Evolutionary conservation across 1,140 invertebrate species (phyloP).

Genomic region (Diachasmimorpha longicaudata): DNA sequence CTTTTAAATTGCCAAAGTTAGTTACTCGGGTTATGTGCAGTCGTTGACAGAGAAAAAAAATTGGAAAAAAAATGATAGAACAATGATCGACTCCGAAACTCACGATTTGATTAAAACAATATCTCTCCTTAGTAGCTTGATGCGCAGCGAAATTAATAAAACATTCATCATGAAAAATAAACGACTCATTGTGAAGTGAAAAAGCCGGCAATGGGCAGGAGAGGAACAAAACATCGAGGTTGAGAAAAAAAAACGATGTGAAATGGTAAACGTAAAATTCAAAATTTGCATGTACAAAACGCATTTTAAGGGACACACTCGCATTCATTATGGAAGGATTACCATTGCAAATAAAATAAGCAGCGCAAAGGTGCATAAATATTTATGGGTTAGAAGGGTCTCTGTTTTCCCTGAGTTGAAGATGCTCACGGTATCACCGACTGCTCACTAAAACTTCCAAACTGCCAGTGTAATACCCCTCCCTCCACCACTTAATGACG

Average conservation of each 20-base stretch:
- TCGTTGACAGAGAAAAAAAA: neutral
- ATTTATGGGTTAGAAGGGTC: constrained; percentile 27
- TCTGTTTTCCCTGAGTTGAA: constrained; percentile 22
- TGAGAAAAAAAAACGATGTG: neutral
- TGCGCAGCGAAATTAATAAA: neutral
- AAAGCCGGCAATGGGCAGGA: neutral
- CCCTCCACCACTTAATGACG: neutral
- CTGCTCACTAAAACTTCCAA: neutral
- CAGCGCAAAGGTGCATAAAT: constrained; percentile 31
- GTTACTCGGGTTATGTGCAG: neutral
- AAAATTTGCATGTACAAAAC: constrained; percentile 19
- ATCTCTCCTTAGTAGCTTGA: neutral
- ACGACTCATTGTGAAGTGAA: neutral
- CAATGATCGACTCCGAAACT: neutral
- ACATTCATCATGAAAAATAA: neutral
- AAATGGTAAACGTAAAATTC: constrained; percentile 19
- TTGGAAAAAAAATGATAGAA: neutral
- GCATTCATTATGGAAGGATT: constrained; percentile 28
- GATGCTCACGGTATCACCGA: neutral
- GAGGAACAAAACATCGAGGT: neutral
- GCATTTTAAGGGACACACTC: constrained; percentile 22
- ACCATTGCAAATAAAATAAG: constrained; percentile 36
- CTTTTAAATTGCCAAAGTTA: constrained; percentile 18
- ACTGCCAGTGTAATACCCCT: neutral
- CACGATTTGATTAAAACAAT: neutral